Percentiles rank a stretch among this genome's conserved stretches.
Evolutionary conservation across 2,797 vertebrate species (phyloP).

Genomic region (Cossypha niveicapilla): DNA sequence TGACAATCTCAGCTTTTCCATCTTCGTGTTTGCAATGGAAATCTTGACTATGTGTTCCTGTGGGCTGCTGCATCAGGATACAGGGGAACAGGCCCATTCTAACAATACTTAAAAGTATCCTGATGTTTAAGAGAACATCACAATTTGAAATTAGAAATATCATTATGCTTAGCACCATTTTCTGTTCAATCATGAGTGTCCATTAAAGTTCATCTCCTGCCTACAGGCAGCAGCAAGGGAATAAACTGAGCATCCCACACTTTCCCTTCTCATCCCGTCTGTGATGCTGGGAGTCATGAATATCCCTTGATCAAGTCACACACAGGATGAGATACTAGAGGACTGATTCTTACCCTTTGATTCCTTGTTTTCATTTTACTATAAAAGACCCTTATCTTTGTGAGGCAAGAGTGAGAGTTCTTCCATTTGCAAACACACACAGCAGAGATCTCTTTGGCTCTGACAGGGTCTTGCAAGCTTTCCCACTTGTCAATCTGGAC

Average conservation of each 20-base stretch:
- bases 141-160: not conserved
- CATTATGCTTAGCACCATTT: not conserved
- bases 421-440: accelerated
- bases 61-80: not conserved
- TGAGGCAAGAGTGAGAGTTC: not conserved
- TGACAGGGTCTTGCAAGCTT: not conserved
- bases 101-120: not conserved
- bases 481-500: not conserved
- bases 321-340: conserved; percentile 16
- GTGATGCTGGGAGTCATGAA: not conserved
- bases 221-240: not conserved
- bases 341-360: conserved; percentile 26
- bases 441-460: not conserved
- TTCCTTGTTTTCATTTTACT: conserved; percentile 13
- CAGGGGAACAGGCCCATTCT: not conserved
- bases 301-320: conserved; percentile 16
- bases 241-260: not conserved
- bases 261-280: not conserved
- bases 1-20: not conserved
- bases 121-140: not conserved
- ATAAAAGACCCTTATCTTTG: not conserved
- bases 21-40: not conserved
- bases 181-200: not conserved
- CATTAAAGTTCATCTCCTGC: not conserved
- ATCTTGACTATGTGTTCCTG: not conserved